A percentile compares a stretch with the other conserved stretches of the same genome.
phyloP scores from a whole-genome alignment of 2,797 vertebrate species.

The Morelia viridis region DNA sequence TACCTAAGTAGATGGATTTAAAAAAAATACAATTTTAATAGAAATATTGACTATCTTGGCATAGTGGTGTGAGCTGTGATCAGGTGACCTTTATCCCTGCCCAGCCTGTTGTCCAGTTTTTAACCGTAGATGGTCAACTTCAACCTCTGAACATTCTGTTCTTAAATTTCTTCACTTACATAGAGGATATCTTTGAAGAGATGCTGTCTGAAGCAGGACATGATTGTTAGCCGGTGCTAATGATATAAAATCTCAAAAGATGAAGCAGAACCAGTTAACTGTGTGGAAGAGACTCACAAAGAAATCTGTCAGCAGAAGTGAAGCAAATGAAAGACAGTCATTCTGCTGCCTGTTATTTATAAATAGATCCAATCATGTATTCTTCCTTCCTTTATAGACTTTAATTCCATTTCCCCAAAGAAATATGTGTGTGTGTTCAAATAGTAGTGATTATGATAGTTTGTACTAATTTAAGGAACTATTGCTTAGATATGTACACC shows the following conservation, averaged over 20 bases:
- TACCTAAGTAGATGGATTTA: neutral
- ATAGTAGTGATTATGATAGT: constrained; percentile 43
- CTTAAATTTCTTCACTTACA: neutral
- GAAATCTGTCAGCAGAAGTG: neutral
- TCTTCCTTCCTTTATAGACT: constrained; percentile 3
- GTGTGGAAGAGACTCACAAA: neutral
- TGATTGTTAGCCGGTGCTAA: neutral
- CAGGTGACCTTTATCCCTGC: neutral
- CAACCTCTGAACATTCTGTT: neutral
- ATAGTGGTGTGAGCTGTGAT: neutral
- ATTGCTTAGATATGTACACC: constrained; percentile 33
- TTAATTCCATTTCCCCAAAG: constrained; percentile 24
- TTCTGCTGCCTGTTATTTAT: neutral
- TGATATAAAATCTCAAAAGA: neutral
- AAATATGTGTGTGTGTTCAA: constrained; percentile 22
- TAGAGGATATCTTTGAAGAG: neutral
- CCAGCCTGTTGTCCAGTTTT: neutral
- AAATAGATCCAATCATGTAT: neutral
- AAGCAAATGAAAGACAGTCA: neutral
- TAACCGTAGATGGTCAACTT: neutral
- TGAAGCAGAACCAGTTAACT: neutral
- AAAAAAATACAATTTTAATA: neutral
- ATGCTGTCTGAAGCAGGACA: neutral
- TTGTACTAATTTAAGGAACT: constrained; percentile 7
- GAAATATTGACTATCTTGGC: neutral